Evolutionary conservation across 1,140 invertebrate species (phyloP).

Genomic region (Apolygus lucorum): DNA sequence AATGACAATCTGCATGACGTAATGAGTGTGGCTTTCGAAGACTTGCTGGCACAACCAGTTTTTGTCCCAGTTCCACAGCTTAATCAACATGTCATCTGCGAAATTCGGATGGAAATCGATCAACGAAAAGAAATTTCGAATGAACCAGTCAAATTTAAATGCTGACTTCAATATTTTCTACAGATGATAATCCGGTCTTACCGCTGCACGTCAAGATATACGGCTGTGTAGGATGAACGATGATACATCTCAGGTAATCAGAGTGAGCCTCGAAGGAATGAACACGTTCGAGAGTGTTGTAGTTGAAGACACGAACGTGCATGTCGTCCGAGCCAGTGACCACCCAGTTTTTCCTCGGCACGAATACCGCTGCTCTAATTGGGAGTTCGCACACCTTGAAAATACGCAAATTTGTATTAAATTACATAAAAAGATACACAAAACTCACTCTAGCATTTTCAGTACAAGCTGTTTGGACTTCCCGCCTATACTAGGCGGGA

Average conservation of each 20-base stretch:
- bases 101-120: conserved; percentile 34
- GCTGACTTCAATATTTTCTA: not conserved
- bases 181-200: conserved; percentile 41
- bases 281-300: conserved; percentile 93
- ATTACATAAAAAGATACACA: too few species aligned
- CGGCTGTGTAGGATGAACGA: conserved; percentile 94
- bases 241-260: conserved; percentile 94
- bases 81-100: conserved; percentile 96
- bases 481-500: too few species aligned
- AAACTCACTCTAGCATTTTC: too few species aligned
- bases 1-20: conserved; percentile 99
- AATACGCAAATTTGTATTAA: too few species aligned
- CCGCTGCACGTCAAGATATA: conserved; percentile 94
- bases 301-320: conserved; percentile 94
- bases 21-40: conserved; percentile 97
- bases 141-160: not conserved
- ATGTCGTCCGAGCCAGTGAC: conserved; percentile 95
- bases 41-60: conserved; percentile 94
- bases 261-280: conserved; percentile 97
- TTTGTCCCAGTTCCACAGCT: conserved; percentile 99
- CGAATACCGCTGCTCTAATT: conserved; percentile 90
- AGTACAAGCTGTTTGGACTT: too few species aligned
- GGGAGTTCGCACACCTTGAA: conserved; percentile 85
- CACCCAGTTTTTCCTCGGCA: conserved; percentile 97
- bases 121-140: not conserved